A percentile compares a stretch with the other conserved stretches of the same genome.
These are phyloP conservation scores for Thaumetopoea pityocampa DNA, from an alignment of 1,140 invertebrate species.

Conservation along the genomic window DNA sequence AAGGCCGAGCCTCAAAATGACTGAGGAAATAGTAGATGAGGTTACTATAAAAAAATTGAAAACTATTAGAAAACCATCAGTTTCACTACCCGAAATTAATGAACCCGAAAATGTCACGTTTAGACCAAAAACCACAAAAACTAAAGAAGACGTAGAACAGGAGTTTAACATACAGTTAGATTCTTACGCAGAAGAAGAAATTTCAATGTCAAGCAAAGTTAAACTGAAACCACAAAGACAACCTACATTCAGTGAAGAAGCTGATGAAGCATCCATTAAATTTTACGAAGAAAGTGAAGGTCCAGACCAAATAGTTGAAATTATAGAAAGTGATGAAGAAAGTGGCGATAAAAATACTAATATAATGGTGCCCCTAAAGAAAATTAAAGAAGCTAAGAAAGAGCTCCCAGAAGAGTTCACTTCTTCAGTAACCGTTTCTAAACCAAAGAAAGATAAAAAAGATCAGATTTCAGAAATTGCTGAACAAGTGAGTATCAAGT, in stretches of 20 bases:
- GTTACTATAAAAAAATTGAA: constrained; percentile 82
- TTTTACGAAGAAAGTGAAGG: constrained; percentile 81
- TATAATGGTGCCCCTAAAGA: constrained; percentile 49
- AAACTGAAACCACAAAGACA: constrained; percentile 84
- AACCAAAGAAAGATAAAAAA: constrained; percentile 31
- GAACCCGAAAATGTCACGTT: constrained; percentile 86
- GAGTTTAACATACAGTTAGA: constrained; percentile 90
- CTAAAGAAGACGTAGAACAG: constrained; percentile 89
- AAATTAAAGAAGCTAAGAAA: constrained; percentile 28
- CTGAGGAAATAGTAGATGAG: constrained; percentile 84
- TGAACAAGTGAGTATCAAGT: constrained; percentile 74
- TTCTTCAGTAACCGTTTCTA: constrained; percentile 37
- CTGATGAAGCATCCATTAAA: constrained; percentile 83
- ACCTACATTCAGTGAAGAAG: constrained; percentile 83
- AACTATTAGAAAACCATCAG: constrained; percentile 78
- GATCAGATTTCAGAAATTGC: constrained; percentile 61
- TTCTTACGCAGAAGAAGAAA: constrained; percentile 90
- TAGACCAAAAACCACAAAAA: constrained; percentile 81
- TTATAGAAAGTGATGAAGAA: constrained; percentile 82
- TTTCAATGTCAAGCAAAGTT: constrained; percentile 88
- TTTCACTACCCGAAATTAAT: constrained; percentile 81
- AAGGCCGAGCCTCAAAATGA: constrained; percentile 63
- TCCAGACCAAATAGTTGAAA: constrained; percentile 78
- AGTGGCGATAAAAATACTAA: constrained; percentile 77
- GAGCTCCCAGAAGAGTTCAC: constrained; percentile 34